Percentiles rank a stretch among this genome's conserved stretches.
Conservation (phyloP, 2,113 vertebrate species). For the Cephalophus harveyi region DNA sequence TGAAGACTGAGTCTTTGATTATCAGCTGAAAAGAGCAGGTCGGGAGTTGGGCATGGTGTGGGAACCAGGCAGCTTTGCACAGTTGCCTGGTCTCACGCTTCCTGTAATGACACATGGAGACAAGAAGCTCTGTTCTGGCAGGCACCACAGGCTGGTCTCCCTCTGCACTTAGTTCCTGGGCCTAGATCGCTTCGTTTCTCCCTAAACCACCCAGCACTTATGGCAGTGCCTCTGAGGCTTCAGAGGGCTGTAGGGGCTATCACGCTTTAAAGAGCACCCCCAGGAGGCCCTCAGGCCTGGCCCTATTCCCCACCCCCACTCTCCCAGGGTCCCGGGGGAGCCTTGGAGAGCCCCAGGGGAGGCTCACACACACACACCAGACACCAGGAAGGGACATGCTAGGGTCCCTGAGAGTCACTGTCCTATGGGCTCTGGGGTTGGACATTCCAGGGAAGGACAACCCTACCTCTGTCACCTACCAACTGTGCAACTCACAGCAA, state of each 20-base stretch:
- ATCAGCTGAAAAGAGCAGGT: not conserved
- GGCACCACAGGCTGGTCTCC: slow-evolving; percentile 25
- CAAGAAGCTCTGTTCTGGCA: slow-evolving; percentile 29
- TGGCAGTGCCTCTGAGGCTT: not conserved
- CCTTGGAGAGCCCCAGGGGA: not conserved
- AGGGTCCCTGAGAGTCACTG: fast-evolving
- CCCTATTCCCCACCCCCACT: not conserved
- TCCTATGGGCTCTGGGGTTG: not conserved
- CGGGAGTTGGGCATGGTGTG: not conserved
- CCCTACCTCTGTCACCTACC: not conserved
- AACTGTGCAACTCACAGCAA: not conserved
- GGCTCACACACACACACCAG: not conserved
- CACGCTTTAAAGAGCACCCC: not conserved
- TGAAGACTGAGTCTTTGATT: not conserved
- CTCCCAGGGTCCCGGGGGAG: not conserved
- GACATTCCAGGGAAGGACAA: not conserved
- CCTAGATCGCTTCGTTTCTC: slow-evolving; percentile 39
- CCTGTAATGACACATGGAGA: slow-evolving; percentile 51
- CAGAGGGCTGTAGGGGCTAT: not conserved
- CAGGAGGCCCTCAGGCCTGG: not conserved
- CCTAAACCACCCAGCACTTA: not conserved
- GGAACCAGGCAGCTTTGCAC: not conserved
- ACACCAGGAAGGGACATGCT: too few relatives aligned
- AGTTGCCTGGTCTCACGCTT: not conserved
- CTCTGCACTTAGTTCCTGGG: slow-evolving; percentile 22